Percentiles rank a stretch among this genome's conserved stretches.
phyloP scores from a whole-genome alignment of 2,888 invertebrate genomes.

The Heliothis peltigera region DNA sequence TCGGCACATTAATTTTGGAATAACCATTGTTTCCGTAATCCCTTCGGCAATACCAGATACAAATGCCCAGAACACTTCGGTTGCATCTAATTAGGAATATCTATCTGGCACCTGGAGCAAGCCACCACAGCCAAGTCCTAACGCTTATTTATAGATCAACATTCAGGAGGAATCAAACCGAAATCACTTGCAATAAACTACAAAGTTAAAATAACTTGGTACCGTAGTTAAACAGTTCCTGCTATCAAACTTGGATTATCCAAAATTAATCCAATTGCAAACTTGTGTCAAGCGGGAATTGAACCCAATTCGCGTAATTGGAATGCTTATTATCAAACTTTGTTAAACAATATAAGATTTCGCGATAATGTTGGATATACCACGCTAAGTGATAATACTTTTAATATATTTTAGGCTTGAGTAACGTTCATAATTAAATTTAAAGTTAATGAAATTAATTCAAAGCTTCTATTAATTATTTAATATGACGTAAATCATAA shows the following conservation, averaged over 20 bases:
- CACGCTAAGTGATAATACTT: slow-evolving; percentile 8
- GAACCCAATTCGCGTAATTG: slow-evolving; percentile 60
- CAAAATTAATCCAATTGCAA: slow-evolving; percentile 68
- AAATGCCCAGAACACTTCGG: slow-evolving; percentile 16
- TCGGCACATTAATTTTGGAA: neutral
- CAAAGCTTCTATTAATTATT: neutral
- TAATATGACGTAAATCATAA: neutral
- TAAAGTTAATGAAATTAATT: neutral
- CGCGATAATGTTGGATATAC: slow-evolving; percentile 18
- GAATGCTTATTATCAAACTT: slow-evolving; percentile 61
- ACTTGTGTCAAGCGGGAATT: slow-evolving; percentile 67
- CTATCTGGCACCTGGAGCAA: slow-evolving; percentile 42
- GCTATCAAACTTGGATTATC: slow-evolving; percentile 66
- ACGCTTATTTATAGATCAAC: slow-evolving; percentile 50
- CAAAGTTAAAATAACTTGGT: slow-evolving; percentile 58
- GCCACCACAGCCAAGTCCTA: slow-evolving; percentile 38
- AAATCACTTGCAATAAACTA: slow-evolving; percentile 56
- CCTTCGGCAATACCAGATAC: slow-evolving; percentile 16
- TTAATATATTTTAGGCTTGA: slow-evolving; percentile 16
- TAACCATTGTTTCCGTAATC: neutral
- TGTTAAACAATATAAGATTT: slow-evolving; percentile 40
- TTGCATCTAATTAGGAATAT: slow-evolving; percentile 46
- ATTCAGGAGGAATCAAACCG: slow-evolving; percentile 31
- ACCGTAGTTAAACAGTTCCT: slow-evolving; percentile 54
- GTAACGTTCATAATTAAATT: neutral